Evolutionary conservation across 2,113 vertebrate genomes (phyloP).

Genomic region (Cyprinodon variegatus): DNA sequence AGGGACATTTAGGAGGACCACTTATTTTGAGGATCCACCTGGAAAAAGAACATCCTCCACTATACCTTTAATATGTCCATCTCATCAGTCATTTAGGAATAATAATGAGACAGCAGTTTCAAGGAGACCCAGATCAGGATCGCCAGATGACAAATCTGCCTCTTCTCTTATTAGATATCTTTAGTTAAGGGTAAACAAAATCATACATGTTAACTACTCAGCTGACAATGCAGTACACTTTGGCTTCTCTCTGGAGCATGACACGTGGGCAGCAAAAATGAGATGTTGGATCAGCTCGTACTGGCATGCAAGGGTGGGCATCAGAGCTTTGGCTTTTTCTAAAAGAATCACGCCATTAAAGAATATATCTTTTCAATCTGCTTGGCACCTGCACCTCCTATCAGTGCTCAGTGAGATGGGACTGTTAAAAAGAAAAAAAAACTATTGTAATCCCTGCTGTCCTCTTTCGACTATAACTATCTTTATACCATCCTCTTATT

Average conservation of each 20-base stretch:
- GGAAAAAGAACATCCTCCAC: too few relatives aligned
- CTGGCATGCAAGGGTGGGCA: slow-evolving; percentile 52
- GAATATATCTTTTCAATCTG: slow-evolving; percentile 74
- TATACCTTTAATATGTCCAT: slow-evolving; percentile 45
- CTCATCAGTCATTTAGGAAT: slow-evolving; percentile 68
- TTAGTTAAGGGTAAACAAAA: slow-evolving; percentile 55
- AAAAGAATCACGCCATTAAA: slow-evolving; percentile 69
- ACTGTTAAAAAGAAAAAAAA: slow-evolving; percentile 65
- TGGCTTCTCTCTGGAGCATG: slow-evolving; percentile 18
- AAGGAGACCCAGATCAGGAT: slow-evolving; percentile 64
- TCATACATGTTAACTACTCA: slow-evolving; percentile 33
- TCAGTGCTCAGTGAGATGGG: slow-evolving; percentile 75
- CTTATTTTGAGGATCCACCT: too few relatives aligned
- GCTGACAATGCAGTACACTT: slow-evolving; percentile 5
- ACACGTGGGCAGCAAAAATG: slow-evolving; percentile 44
- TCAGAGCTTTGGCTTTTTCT: slow-evolving; percentile 59
- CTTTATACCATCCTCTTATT: slow-evolving; percentile 67
- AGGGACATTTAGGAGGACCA: too few relatives aligned
- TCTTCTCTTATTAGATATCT: slow-evolving; percentile 48
- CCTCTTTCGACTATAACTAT: slow-evolving; percentile 71
- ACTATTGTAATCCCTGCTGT: slow-evolving; percentile 74
- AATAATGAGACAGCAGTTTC: slow-evolving; percentile 63
- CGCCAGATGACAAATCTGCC: slow-evolving; percentile 55
- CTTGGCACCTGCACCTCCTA: slow-evolving; percentile 65
- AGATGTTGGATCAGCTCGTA: slow-evolving; percentile 46